Evolutionary conservation across 2,113 vertebrate species (phyloP).

Genomic region (Lagopus muta): DNA sequence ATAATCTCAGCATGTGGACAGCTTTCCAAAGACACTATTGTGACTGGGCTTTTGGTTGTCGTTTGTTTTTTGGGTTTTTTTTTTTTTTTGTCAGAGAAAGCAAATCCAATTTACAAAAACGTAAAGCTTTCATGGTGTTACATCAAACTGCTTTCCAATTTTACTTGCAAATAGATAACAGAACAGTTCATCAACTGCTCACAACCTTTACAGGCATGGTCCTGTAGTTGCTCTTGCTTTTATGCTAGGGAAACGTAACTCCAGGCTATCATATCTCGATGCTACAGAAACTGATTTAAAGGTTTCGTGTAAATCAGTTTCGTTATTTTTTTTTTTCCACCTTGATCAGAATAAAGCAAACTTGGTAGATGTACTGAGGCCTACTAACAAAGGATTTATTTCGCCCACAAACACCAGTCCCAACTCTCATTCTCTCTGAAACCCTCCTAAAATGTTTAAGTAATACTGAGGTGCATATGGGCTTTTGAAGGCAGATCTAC

Average conservation of each 20-base stretch:
- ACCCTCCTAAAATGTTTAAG: not conserved
- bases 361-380: not conserved
- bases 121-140: not conserved
- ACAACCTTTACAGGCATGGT: not conserved
- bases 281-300: not conserved
- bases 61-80: not conserved
- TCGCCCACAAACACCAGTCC: not conserved
- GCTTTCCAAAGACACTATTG: not conserved
- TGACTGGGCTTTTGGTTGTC: not conserved
- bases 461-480: not conserved
- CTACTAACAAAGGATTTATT: not conserved
- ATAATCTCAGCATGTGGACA: not conserved
- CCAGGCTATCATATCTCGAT: not conserved
- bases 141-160: constrained; percentile 27
- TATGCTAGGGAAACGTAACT: not conserved
- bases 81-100: not conserved
- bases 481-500: not conserved
- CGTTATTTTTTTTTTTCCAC: not conserved
- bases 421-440: not conserved
- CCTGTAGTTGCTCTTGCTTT: not conserved
- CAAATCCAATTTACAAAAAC: constrained; percentile 17
- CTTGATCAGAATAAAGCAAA: not conserved
- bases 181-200: not conserved
- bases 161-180: constrained; percentile 23
- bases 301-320: not conserved